A percentile compares a stretch with the other conserved stretches of the same genome.
Evolutionary conservation across 1,140 invertebrate genomes (phyloP).

Genomic region (Trichonephila inaurata): DNA sequence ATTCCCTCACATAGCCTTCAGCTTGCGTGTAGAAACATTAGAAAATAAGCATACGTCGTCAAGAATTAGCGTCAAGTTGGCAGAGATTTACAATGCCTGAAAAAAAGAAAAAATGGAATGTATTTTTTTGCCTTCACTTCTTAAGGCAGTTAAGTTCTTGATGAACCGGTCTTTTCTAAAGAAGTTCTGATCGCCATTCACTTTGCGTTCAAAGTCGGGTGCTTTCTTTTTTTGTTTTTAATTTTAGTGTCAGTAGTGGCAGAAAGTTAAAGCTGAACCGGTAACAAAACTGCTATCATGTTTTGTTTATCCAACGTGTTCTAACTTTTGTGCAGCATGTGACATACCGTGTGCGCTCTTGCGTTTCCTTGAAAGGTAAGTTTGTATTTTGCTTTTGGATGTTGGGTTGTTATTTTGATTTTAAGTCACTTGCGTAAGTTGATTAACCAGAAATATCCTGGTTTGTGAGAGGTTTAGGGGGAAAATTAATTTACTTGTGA

Average conservation of each 20-base stretch:
- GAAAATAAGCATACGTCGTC: conserved; percentile 14
- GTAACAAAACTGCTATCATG: not conserved
- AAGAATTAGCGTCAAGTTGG: conserved; percentile 26
- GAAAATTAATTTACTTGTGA: too few relatives aligned
- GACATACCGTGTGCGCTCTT: not conserved
- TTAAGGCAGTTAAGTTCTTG: conserved; percentile 32
- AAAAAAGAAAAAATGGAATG: conserved; percentile 5
- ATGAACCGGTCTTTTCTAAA: conserved; percentile 31
- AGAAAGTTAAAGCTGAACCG: not conserved
- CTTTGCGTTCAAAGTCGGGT: not conserved
- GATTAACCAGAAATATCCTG: too few relatives aligned
- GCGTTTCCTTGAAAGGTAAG: not conserved
- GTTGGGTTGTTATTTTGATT: not conserved
- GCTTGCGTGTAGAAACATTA: not conserved
- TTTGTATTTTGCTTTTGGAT: not conserved
- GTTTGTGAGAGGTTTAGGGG: too few relatives aligned
- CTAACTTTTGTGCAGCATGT: not conserved
- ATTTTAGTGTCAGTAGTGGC: conserved; percentile 11
- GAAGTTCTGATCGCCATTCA: conserved; percentile 15
- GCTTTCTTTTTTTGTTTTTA: not conserved
- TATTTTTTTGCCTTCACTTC: not conserved
- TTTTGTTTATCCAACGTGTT: not conserved
- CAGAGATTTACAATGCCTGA: conserved; percentile 9
- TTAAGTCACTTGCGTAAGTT: not conserved
- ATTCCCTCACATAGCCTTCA: not conserved